A percentile compares a stretch with the other conserved stretches of the same genome.
phyloP scores from a whole-genome alignment of 2,113 vertebrate species.

The Chloropsis cyanopogon region DNA sequence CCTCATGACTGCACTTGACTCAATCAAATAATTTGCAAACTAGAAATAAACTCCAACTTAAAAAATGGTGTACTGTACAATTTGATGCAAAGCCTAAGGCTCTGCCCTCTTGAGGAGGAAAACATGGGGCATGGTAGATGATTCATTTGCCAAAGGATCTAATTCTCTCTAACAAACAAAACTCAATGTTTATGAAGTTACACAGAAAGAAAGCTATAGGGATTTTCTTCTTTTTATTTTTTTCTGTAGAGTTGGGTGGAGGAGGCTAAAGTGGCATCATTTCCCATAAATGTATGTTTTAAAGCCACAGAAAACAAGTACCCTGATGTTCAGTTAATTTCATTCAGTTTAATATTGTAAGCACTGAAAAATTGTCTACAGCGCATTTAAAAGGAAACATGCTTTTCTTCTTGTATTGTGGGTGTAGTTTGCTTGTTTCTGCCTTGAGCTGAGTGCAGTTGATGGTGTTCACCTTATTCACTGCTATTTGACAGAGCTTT shows the following conservation, averaged over 20 bases:
- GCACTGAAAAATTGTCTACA: background rate
- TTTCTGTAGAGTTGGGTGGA: background rate
- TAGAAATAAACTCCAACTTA: constrained; percentile 22
- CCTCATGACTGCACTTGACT: constrained; percentile 33
- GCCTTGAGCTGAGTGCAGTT: background rate
- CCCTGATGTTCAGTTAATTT: background rate
- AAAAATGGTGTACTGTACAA: background rate
- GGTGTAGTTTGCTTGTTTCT: background rate
- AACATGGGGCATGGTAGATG: background rate
- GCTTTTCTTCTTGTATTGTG: background rate
- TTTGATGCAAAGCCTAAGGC: background rate
- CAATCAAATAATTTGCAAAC: constrained; percentile 23
- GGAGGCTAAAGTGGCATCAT: background rate
- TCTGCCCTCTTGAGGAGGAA: background rate
- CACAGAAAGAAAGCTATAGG: background rate
- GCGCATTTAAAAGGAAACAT: background rate
- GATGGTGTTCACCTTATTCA: background rate
- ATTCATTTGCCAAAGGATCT: constrained; percentile 6
- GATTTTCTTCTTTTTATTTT: background rate
- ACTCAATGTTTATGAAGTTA: background rate
- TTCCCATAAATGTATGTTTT: background rate
- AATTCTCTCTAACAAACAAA: background rate
- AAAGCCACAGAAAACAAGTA: background rate
- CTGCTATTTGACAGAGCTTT: background rate
- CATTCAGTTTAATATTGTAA: background rate